Evolutionary conservation across 35 echinoderm and acorn worm genomes (phyloP).

Genomic region (Eucidaris tribuloides): DNA sequence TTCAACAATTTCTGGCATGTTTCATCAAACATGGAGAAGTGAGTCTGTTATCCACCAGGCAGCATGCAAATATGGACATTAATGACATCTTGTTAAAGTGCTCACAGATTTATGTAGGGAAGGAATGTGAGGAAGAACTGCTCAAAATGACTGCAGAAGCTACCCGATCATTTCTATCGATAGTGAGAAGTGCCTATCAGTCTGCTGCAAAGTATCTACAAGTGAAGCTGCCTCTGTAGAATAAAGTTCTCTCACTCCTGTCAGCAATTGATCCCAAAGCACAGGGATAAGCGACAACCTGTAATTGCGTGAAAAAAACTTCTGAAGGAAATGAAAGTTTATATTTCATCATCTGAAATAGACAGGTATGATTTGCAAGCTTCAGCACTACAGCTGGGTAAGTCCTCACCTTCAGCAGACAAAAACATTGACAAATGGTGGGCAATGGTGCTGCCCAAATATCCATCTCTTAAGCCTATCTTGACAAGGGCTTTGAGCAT

Average conservation of each 20-base stretch:
- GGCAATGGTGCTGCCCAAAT: no score
- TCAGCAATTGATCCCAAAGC: no score
- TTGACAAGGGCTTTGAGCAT: constrained; percentile 20
- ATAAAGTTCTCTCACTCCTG: no score
- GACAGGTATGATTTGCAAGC: no score
- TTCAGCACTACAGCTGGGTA: no score
- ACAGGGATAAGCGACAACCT: no score
- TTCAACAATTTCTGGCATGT: constrained; percentile 36
- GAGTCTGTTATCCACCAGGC: background rate
- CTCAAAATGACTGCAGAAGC: constrained; percentile 32
- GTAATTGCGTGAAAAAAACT: no score
- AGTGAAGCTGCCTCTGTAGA: constrained; percentile 19
- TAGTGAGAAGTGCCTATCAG: constrained; percentile 33
- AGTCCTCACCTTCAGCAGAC: no score
- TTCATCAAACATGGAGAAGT: constrained; percentile 54
- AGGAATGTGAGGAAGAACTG: constrained; percentile 27
- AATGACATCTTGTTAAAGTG: constrained; percentile 11
- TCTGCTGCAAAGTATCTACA: constrained; percentile 29
- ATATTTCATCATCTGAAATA: no score
- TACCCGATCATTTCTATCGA: constrained; percentile 15
- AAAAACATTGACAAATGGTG: no score
- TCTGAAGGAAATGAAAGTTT: no score
- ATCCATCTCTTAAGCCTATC: background rate
- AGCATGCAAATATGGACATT: constrained; percentile 31
- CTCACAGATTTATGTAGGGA: constrained; percentile 22